A percentile compares a stretch with the other conserved stretches of the same genome.
phyloP scores from a whole-genome alignment of 2,113 vertebrate species.

The Butorides virescens region DNA sequence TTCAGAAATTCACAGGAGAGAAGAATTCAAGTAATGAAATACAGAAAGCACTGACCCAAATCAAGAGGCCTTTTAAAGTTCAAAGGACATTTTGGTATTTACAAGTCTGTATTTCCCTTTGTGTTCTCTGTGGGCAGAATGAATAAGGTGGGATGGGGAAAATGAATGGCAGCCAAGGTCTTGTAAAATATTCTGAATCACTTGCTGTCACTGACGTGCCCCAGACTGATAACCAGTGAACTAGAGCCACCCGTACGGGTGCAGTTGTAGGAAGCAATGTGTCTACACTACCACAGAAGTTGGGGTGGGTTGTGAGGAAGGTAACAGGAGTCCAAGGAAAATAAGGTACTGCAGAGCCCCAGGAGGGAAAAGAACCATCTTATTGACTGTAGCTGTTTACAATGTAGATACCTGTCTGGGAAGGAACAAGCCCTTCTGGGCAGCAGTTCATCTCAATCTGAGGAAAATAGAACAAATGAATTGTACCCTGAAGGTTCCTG shows the following conservation, averaged over 20 bases:
- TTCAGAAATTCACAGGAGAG: background rate
- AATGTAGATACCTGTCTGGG: background rate
- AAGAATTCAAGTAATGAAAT: background rate
- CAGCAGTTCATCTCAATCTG: background rate
- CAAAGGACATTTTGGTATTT: background rate
- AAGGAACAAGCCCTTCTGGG: background rate
- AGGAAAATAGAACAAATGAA: background rate
- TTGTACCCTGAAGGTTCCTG: background rate
- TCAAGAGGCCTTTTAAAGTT: background rate
- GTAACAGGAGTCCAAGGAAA: background rate
- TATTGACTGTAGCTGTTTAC: background rate
- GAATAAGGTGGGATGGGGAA: background rate
- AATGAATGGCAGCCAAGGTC: background rate
- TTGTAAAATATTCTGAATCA: background rate
- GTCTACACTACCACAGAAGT: background rate
- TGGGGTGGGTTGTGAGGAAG: background rate
- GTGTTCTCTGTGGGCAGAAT: background rate
- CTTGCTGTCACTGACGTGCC: background rate
- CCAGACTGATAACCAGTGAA: background rate
- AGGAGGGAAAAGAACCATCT: background rate
- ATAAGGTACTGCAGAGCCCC: background rate
- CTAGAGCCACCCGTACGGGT: background rate
- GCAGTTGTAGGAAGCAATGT: background rate
- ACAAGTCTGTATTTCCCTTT: background rate
- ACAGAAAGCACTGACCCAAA: background rate